phyloP scores from a whole-genome alignment of 1,140 invertebrate species.

The Nephila pilipes region DNA sequence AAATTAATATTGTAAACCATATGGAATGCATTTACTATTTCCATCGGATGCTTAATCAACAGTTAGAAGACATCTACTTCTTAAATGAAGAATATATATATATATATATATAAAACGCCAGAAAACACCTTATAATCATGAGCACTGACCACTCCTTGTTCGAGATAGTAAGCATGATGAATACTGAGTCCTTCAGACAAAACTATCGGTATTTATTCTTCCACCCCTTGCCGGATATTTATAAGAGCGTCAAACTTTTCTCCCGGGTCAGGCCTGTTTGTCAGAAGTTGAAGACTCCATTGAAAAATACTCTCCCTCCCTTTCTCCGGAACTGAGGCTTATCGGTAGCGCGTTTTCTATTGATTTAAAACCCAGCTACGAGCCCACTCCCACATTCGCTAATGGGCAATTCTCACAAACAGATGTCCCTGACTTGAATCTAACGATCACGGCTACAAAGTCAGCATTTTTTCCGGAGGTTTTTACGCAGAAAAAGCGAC shows the following conservation, averaged over 20 bases:
- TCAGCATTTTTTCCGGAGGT: slow-evolving; percentile 62
- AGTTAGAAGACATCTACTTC: no score
- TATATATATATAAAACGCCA: no score
- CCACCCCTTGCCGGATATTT: slow-evolving; percentile 17
- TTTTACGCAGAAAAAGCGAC: slow-evolving; percentile 71
- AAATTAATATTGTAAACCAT: no score
- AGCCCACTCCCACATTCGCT: slow-evolving; percentile 62
- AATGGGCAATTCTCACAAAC: slow-evolving; percentile 77
- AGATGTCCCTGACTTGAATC: slow-evolving; percentile 73
- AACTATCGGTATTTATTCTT: background rate
- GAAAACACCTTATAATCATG: background rate
- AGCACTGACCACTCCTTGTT: background rate
- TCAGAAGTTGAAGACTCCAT: slow-evolving; percentile 59
- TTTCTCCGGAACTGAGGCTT: slow-evolving; percentile 45
- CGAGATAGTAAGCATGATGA: slow-evolving; percentile 24
- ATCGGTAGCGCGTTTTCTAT: slow-evolving; percentile 54
- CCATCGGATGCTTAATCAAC: no score
- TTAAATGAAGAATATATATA: no score
- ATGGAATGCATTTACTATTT: no score
- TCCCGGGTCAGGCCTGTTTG: slow-evolving; percentile 50
- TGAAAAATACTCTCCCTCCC: slow-evolving; percentile 57
- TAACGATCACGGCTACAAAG: slow-evolving; percentile 71
- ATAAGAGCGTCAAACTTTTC: slow-evolving; percentile 53
- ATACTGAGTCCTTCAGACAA: background rate
- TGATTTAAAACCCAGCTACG: slow-evolving; percentile 66